Conservation (phyloP, 2,113 vertebrate genomes). For the Columbina picui region DNA sequence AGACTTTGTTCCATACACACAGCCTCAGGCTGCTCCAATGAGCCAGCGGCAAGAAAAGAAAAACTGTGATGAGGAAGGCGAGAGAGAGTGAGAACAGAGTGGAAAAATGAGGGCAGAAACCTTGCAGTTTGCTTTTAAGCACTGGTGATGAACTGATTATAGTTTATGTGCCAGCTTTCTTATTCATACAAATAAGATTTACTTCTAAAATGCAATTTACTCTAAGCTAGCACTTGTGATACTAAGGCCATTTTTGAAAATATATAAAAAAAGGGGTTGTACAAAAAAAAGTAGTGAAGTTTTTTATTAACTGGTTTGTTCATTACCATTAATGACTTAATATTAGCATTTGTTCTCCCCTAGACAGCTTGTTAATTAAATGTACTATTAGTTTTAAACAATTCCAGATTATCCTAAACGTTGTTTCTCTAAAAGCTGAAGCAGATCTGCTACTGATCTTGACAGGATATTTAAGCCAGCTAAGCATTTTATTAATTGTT, state of each 20-base stretch:
- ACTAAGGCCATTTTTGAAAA: background rate
- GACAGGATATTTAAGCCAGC: background rate
- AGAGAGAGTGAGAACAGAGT: background rate
- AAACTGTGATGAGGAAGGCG: background rate
- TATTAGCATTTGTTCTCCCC: background rate
- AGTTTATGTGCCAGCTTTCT: background rate
- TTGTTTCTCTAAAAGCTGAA: background rate
- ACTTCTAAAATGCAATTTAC: background rate
- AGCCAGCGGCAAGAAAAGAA: background rate
- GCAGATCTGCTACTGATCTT: background rate
- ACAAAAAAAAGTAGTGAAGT: background rate
- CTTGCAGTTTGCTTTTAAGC: background rate
- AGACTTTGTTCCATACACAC: background rate
- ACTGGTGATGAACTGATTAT: background rate
- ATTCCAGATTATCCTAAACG: background rate
- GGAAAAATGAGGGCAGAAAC: background rate
- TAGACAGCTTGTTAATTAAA: conserved; percentile 6
- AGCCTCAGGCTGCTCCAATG: fast-evolving
- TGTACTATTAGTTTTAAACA: background rate
- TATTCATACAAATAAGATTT: background rate
- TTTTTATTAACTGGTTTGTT: conserved; percentile 27
- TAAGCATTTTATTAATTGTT: background rate
- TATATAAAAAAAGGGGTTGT: background rate
- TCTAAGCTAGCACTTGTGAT: background rate
- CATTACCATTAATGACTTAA: background rate